Evolutionary conservation across 2,797 vertebrate genomes (phyloP).

Genomic region (Aselliscus stoliczkanus): DNA sequence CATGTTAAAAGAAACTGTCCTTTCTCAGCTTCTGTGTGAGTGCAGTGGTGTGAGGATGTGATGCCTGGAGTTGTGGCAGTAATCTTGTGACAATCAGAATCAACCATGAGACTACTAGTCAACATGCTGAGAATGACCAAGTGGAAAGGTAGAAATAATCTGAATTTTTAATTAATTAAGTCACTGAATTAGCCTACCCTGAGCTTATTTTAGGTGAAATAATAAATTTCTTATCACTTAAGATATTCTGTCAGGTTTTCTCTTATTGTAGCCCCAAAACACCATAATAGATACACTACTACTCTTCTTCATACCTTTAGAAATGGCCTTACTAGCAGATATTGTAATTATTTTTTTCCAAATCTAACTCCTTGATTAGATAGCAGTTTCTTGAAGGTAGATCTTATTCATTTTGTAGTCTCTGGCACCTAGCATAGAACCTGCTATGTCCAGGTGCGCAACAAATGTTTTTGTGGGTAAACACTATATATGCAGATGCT

Average conservation of each 20-base stretch:
- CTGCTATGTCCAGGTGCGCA: neutral
- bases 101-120: neutral
- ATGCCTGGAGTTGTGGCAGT: neutral
- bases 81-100: neutral
- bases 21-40: neutral
- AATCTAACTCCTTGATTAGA: neutral
- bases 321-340: neutral
- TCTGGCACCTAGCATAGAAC: neutral
- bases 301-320: neutral
- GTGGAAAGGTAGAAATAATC: neutral
- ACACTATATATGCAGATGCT: neutral
- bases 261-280: neutral
- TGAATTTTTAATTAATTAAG: neutral
- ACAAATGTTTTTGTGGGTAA: neutral
- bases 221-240: neutral
- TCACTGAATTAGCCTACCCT: neutral
- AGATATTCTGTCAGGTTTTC: neutral
- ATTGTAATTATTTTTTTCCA: neutral
- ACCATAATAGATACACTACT: neutral
- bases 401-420: neutral
- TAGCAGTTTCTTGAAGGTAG: neutral
- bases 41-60: neutral
- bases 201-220: neutral
- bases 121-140: neutral
- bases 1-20: neutral